Conservation (phyloP, 2,888 invertebrate genomes). For the Axea sp. region DNA sequence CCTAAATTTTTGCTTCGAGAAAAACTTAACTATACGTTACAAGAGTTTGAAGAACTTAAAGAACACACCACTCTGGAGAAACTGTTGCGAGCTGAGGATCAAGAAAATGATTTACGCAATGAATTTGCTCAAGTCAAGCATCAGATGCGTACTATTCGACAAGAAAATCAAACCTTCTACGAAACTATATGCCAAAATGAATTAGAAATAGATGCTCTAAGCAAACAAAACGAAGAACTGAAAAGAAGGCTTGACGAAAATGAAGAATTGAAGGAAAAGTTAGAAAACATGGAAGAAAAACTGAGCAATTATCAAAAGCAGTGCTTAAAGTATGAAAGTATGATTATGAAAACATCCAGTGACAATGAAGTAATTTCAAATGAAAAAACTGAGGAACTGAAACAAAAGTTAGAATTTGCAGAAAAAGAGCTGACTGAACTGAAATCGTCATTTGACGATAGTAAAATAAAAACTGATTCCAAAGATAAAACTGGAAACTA, state of each 20-base stretch:
- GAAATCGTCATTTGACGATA: background rate
- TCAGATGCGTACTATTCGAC: conserved; percentile 8
- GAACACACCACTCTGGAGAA: conserved; percentile 84
- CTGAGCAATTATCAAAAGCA: too few relatives aligned
- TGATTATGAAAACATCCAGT: too few relatives aligned
- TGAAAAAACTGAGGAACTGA: conserved; percentile 13
- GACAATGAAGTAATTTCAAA: background rate
- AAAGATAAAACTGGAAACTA: conserved; percentile 1
- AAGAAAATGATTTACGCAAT: conserved; percentile 9
- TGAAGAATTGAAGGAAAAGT: background rate
- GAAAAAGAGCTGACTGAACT: background rate
- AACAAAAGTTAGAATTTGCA: background rate
- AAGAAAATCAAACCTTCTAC: conserved; percentile 23
- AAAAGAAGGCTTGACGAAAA: background rate
- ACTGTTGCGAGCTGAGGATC: conserved; percentile 79
- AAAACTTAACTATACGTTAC: conserved; percentile 80
- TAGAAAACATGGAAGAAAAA: too few relatives aligned
- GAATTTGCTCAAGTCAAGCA: conserved; percentile 27
- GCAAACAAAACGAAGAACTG: conserved; percentile 13
- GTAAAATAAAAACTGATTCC: background rate
- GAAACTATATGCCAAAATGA: background rate
- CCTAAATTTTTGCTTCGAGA: conserved; percentile 71
- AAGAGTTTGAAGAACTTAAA: conserved; percentile 81
- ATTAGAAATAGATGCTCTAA: conserved; percentile 3
- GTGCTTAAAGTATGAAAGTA: too few relatives aligned